Conservation (phyloP, 92 coral and sea anemone species). For the Porites divaricata region DNA sequence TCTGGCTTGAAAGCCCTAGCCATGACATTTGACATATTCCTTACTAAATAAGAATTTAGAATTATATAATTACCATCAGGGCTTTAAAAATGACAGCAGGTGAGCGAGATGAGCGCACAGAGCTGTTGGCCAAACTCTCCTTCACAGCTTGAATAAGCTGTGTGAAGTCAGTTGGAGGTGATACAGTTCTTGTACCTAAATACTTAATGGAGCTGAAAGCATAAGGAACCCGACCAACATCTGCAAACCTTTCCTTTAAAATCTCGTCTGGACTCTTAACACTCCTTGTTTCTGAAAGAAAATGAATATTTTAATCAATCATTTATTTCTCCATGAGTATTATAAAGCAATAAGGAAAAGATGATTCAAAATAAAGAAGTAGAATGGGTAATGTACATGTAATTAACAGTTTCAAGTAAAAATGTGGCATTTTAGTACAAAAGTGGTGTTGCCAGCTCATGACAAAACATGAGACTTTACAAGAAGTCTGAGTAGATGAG, state of each 20-base stretch:
- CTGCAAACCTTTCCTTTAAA: conserved; percentile 93
- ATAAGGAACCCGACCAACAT: conserved; percentile 85
- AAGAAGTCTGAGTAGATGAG: no score
- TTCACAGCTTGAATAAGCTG: conserved; percentile 64
- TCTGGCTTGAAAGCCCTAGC: no score
- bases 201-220: conserved; percentile 96
- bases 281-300: conserved; percentile 19
- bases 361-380: not conserved
- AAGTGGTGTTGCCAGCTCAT: no score
- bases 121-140: conserved; percentile 76
- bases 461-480: no score
- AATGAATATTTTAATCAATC: not conserved
- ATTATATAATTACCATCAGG: conserved; percentile 69
- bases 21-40: not conserved
- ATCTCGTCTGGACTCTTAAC: conserved; percentile 89
- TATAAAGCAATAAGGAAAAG: no score
- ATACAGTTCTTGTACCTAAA: conserved; percentile 84
- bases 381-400: no score
- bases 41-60: not conserved
- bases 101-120: conserved; percentile 93
- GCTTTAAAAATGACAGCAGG: conserved; percentile 80
- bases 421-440: no score
- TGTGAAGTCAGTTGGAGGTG: conserved; percentile 83
- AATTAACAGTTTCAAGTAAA: not conserved
- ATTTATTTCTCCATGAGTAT: no score